Conservation (phyloP, 1,140 invertebrate genomes). For the Drepana arcuata region DNA sequence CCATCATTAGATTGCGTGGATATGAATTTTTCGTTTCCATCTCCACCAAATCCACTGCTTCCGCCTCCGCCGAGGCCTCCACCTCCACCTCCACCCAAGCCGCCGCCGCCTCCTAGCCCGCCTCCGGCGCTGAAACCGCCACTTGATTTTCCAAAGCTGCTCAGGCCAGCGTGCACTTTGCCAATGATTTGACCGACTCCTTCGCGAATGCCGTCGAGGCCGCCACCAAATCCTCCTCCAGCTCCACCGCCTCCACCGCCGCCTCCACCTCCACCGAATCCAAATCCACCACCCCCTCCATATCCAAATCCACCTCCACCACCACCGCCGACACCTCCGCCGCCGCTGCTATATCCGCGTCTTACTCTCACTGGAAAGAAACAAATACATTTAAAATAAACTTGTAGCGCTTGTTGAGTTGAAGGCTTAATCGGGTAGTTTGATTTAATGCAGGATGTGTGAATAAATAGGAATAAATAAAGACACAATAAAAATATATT, state of each 20-base stretch:
- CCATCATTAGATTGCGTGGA: slow-evolving; percentile 35
- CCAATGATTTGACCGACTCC: slow-evolving; percentile 19
- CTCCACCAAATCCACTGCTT: slow-evolving; percentile 37
- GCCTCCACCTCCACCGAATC: slow-evolving; percentile 15
- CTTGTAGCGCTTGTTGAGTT: not conserved
- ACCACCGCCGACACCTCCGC: slow-evolving; percentile 22
- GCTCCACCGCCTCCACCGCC: slow-evolving; percentile 11
- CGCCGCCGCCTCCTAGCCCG: slow-evolving; percentile 27
- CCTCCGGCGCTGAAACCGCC: slow-evolving; percentile 24
- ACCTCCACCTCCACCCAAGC: slow-evolving; percentile 19
- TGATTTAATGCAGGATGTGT: not conserved
- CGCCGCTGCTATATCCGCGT: slow-evolving; percentile 25
- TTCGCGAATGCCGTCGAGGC: slow-evolving; percentile 22
- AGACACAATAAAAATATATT: not conserved
- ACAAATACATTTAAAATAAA: slow-evolving; percentile 1
- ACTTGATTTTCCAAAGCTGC: slow-evolving; percentile 16
- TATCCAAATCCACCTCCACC: slow-evolving; percentile 13
- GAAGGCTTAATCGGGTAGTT: not conserved
- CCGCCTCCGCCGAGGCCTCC: slow-evolving; percentile 26
- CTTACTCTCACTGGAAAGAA: slow-evolving; percentile 57
- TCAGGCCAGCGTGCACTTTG: slow-evolving; percentile 11
- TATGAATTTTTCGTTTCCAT: slow-evolving; percentile 20
- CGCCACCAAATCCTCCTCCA: slow-evolving; percentile 18
- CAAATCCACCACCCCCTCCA: slow-evolving; percentile 17
- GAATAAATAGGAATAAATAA: not conserved